Evolutionary conservation across 1,140 invertebrate species (phyloP).

Genomic region (Apis laboriosa): DNA sequence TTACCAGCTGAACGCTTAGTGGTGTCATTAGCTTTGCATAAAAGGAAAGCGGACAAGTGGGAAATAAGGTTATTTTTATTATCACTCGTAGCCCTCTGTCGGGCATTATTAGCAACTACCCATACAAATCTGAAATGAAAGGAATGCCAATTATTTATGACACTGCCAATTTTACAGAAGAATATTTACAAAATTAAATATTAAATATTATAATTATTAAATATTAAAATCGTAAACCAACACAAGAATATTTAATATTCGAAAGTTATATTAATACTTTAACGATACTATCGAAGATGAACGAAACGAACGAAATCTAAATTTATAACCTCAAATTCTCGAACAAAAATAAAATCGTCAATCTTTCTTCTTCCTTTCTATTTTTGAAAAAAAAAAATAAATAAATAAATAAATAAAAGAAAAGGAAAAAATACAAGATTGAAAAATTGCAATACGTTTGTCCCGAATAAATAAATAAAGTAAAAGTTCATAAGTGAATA

Average conservation of each 20-base stretch:
- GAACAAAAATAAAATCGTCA: no score
- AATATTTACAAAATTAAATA: not conserved
- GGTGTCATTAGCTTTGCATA: conserved; percentile 46
- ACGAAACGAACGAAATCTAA: no score
- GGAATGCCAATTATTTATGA: not conserved
- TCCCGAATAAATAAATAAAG: not conserved
- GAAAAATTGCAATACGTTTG: not conserved
- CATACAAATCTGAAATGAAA: not conserved
- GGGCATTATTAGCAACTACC: not conserved
- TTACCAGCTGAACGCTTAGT: conserved; percentile 11
- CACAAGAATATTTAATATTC: no score
- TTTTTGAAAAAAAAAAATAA: not conserved
- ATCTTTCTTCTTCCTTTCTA: not conserved
- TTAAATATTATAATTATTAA: no score
- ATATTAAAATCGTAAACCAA: no score
- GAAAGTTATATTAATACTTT: no score
- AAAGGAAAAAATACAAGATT: not conserved
- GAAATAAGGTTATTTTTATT: conserved; percentile 38
- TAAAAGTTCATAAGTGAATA: not conserved
- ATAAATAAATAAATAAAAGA: no score
- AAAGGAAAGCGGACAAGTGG: conserved; percentile 38
- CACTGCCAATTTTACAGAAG: not conserved
- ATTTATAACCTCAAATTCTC: no score
- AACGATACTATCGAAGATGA: no score
- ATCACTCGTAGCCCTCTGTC: conserved; percentile 2